Conservation (phyloP, 2,888 invertebrate species). For the Euplagia quadripunctaria region DNA sequence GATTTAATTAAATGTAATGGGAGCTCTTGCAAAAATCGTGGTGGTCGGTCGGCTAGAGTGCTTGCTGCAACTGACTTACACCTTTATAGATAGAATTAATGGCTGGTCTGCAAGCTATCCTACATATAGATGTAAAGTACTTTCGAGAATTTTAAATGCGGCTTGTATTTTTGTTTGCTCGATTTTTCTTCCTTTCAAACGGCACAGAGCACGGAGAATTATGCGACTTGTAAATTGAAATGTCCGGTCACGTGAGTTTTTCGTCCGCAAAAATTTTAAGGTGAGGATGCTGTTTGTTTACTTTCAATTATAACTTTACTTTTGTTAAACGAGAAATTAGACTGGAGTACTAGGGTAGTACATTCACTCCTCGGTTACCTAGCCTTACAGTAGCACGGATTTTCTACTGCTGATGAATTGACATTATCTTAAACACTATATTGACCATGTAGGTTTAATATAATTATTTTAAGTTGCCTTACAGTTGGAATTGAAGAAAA, state of each 20-base stretch:
- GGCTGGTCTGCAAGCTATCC: conserved; percentile 28
- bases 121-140: conserved; percentile 53
- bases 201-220: conserved; percentile 30
- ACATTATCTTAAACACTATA: too few species aligned
- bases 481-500: too few species aligned
- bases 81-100: conserved; percentile 67
- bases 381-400: too few species aligned
- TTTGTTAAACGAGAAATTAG: too few species aligned
- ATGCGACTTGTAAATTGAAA: conserved; percentile 35
- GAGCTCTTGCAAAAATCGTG: conserved; percentile 78
- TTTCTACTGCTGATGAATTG: too few species aligned
- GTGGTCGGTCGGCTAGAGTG: conserved; percentile 56
- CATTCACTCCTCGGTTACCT: too few species aligned
- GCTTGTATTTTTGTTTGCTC: conserved; percentile 44
- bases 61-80: conserved; percentile 71
- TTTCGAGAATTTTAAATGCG: conserved; percentile 51
- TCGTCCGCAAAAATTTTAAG: conserved; percentile 12
- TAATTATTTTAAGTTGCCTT: too few species aligned
- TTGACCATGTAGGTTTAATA: too few species aligned
- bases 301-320: background rate
- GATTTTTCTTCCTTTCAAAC: conserved; percentile 30
- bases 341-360: too few species aligned
- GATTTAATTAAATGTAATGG: conserved; percentile 85
- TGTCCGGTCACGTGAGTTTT: conserved; percentile 23
- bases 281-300: background rate